Base-by-base conservation (phyloP, 2,888 invertebrate species). In the Aleiodes testaceus region DNA sequence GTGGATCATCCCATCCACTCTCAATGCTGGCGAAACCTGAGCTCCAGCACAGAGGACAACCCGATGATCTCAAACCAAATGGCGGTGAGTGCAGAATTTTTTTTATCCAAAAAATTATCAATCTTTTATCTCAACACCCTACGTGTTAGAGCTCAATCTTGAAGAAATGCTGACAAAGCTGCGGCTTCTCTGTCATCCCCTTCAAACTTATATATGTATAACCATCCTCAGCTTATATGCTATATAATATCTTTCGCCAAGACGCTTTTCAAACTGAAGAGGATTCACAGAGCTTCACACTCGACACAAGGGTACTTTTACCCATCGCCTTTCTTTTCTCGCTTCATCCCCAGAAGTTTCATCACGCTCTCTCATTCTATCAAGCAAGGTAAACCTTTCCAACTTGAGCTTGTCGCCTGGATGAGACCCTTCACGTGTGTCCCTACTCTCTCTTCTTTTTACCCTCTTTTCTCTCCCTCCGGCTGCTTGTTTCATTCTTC, bases 11-110 rank as follows among this genome's bases (percentile, higher is more conserved):
- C 78, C 94, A 94, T 87, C 93, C 94, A 36, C 90, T 95, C 44
- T 92, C 93, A 79, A 94, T 94, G 88, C 89, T 95, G 77, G 92
- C 93, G 70, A 95, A 95, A 80, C 93, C 94, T 61, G 94, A 94
- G 80, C 90, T 94, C 64, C 94, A 94, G 88, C 89, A 94, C 80
- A 84, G 85, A 55, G 85, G 85, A 80, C 87, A 85, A 81, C 90
- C 93, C 59, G 92, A 92, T 74, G 94, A 94, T 82, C 92, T 93
- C 78, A 94, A 94, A 87, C 92, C 93, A 78, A 91, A 91, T 80
- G 93, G 93, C 88, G 94, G 94, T 93, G 88, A 90, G 91, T 88
- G n/a, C n/a, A n/a, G n/a, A n/a, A n/a, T n/a, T n/a, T n/a, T n/a
- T n/a, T n/a, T n/a, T n/a, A n/a, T n/a, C n/a, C n/a, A n/a, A n/a